Conservation (phyloP, 2,797 vertebrate genomes). For the Semotilus atromaculatus region DNA sequence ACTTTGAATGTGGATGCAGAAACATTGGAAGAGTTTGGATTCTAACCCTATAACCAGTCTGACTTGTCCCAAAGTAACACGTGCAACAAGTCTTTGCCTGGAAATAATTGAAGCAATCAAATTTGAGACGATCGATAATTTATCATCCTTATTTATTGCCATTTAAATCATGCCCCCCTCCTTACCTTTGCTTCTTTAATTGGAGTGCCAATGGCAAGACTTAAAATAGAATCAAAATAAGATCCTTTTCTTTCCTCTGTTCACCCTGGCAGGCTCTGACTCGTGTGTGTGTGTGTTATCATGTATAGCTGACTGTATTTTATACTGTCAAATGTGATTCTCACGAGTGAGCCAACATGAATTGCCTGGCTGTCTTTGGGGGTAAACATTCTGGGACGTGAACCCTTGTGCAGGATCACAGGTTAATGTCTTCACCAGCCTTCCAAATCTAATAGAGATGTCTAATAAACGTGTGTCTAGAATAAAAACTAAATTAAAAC, state of each 20-base stretch:
- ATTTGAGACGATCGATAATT: constrained; percentile 57
- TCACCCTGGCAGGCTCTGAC: constrained; percentile 67
- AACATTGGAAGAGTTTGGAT: constrained; percentile 1
- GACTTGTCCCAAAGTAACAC: constrained; percentile 35
- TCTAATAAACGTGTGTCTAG: neutral
- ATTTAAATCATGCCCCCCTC: constrained; percentile 42
- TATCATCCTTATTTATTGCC: constrained; percentile 64
- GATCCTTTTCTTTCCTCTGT: constrained; percentile 55
- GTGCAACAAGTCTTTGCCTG: constrained; percentile 38
- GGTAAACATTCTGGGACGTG: constrained; percentile 8
- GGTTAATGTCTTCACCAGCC: neutral
- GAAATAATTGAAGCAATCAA: constrained; percentile 50
- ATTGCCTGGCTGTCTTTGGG: constrained; percentile 7
- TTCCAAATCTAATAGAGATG: neutral
- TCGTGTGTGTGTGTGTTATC: constrained; percentile 59
- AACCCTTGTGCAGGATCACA: neutral
- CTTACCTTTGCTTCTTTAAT: constrained; percentile 47
- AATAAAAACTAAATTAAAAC: constrained; percentile 2
- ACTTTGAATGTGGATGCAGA: too few relatives aligned
- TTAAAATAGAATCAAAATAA: constrained; percentile 73
- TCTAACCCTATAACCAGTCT: constrained; percentile 3
- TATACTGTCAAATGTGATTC: constrained; percentile 63
- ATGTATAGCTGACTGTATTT: constrained; percentile 66
- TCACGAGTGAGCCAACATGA: constrained; percentile 1
- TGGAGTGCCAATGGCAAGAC: constrained; percentile 56